A percentile compares a stretch with the other conserved stretches of the same genome.
Conservation (phyloP, 2,113 vertebrate genomes). For the Ginglymostoma cirratum region DNA sequence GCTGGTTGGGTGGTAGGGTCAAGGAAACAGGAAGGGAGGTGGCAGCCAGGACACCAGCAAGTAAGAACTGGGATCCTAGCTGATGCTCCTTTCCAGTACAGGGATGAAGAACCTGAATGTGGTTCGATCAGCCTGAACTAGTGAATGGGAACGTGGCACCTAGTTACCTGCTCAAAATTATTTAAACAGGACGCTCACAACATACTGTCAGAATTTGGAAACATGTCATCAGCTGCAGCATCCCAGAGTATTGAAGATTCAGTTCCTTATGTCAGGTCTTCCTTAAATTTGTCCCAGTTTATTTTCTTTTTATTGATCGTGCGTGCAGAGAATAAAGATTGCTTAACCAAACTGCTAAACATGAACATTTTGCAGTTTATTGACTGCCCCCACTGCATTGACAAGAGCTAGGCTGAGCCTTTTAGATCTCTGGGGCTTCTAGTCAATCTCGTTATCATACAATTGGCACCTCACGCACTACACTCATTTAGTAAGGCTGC, state of each 20-base stretch:
- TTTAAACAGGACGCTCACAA: neutral
- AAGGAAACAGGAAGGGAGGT: no score
- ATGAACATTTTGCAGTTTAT: conserved; percentile 22
- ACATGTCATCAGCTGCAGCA: neutral
- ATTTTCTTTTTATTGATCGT: conserved; percentile 23
- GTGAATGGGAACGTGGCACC: neutral
- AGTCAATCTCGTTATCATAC: neutral
- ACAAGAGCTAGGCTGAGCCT: neutral
- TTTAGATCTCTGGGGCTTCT: neutral
- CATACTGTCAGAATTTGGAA: neutral
- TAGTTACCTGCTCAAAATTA: neutral
- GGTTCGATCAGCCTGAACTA: no score
- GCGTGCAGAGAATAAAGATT: neutral
- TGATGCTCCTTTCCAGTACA: neutral
- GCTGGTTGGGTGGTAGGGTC: no score
- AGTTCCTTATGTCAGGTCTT: neutral
- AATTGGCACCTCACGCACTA: neutral
- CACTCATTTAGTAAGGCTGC: neutral
- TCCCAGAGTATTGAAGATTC: neutral
- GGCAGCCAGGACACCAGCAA: no score
- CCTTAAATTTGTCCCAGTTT: conserved; percentile 14
- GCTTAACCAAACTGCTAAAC: conserved; percentile 28
- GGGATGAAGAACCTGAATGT: neutral
- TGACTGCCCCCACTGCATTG: neutral
- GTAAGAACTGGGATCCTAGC: neutral